These are phyloP conservation scores for Proterorhinus semilunaris DNA, from an alignment of 2,113 vertebrate species.

Conservation along the genomic window DNA sequence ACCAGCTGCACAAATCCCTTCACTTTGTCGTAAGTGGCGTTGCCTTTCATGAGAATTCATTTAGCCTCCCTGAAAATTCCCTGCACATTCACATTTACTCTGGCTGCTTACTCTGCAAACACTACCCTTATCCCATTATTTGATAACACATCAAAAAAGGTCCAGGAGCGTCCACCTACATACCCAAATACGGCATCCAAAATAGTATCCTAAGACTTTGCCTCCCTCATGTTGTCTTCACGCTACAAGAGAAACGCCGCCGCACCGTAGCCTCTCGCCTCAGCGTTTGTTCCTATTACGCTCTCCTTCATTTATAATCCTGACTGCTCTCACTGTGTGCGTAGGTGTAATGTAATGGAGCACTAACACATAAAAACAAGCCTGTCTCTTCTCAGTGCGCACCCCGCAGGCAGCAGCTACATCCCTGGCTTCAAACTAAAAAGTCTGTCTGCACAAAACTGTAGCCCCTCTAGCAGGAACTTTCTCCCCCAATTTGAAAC, in stretches of 20 bases:
- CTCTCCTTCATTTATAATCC: slow-evolving; percentile 64
- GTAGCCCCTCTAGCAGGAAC: slow-evolving; percentile 19
- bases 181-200: slow-evolving; percentile 7
- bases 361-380: slow-evolving; percentile 39
- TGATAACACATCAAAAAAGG: slow-evolving; percentile 46
- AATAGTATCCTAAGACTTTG: background rate
- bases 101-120: slow-evolving; percentile 7
- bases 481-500: slow-evolving; percentile 15
- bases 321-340: slow-evolving; percentile 51
- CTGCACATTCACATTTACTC: slow-evolving; percentile 8
- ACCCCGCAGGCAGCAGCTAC: slow-evolving; percentile 40
- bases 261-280: slow-evolving; percentile 38
- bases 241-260: slow-evolving; percentile 12
- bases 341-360: slow-evolving; percentile 62
- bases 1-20: no score
- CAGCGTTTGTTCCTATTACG: slow-evolving; percentile 48
- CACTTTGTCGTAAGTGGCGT: no score
- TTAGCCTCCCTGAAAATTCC: slow-evolving; percentile 6
- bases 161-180: slow-evolving; percentile 19
- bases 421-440: slow-evolving; percentile 33
- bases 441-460: slow-evolving; percentile 17
- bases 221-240: slow-evolving; percentile 3
- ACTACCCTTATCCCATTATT: slow-evolving; percentile 40
- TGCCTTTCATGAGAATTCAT: background rate
- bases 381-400: slow-evolving; percentile 15